Evolutionary conservation across 1,140 invertebrate species (phyloP).

Genomic region (Kradibia gibbosae): DNA sequence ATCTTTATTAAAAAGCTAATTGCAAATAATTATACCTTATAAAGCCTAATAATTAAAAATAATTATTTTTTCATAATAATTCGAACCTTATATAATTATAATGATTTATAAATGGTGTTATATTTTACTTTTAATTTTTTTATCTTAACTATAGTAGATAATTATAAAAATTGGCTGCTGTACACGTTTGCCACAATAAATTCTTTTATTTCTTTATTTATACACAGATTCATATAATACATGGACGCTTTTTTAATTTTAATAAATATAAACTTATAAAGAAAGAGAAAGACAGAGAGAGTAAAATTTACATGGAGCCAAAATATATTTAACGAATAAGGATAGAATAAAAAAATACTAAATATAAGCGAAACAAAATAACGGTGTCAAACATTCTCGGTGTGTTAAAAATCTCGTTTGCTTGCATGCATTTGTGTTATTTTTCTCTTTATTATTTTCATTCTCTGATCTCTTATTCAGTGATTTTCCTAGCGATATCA

Average conservation of each 20-base stretch:
- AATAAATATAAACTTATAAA: neutral
- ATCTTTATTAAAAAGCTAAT: no score
- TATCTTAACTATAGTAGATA: neutral
- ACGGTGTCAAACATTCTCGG: conserved; percentile 23
- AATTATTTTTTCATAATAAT: no score
- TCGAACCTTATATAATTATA: no score
- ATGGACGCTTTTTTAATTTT: neutral
- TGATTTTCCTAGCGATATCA: conserved; percentile 51
- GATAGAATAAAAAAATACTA: neutral
- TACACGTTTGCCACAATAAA: neutral
- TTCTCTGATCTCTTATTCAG: conserved; percentile 42
- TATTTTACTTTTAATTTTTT: conserved; percentile 17
- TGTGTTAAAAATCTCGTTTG: conserved; percentile 46
- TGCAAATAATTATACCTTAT: no score
- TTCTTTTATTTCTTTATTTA: conserved; percentile 36
- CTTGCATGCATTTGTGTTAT: conserved; percentile 18
- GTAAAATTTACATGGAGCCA: no score
- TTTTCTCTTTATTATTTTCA: conserved; percentile 37
- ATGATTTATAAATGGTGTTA: conserved; percentile 34
- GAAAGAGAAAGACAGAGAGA: neutral
- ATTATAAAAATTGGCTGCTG: neutral
- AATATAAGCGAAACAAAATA: conserved; percentile 36
- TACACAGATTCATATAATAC: neutral
- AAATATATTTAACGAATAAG: neutral
- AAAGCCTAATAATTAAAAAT: no score